phyloP scores from a whole-genome alignment of 2,888 invertebrate species.

The Hypena proboscidalis region DNA sequence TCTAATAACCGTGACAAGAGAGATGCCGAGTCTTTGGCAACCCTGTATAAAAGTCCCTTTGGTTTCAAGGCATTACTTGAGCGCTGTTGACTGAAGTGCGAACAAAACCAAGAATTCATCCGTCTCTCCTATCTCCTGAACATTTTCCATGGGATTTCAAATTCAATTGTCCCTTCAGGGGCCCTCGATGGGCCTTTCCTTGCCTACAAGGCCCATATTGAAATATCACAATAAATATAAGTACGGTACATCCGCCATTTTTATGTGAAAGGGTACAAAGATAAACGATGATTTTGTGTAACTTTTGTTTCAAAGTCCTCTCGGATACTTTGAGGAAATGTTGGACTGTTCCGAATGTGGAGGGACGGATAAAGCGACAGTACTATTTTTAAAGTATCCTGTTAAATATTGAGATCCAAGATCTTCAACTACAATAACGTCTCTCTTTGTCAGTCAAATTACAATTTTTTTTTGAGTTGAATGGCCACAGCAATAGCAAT shows the following conservation, averaged over 20 bases:
- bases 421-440: no score
- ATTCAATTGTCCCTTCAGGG: conserved; percentile 51
- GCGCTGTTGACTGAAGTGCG: conserved; percentile 30
- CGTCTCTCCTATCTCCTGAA: conserved; percentile 38
- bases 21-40: no score
- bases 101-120: conserved; percentile 40
- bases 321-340: not conserved
- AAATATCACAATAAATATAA: conserved; percentile 40
- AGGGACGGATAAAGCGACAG: no score
- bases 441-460: no score
- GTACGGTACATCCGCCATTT: conserved; percentile 20
- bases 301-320: conserved; percentile 4
- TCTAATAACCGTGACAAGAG: not conserved
- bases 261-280: conserved; percentile 8
- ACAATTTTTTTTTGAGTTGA: no score
- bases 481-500: no score
- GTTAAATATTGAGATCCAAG: no score
- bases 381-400: no score
- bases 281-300: conserved; percentile 13
- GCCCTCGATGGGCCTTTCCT: conserved; percentile 40
- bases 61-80: conserved; percentile 30
- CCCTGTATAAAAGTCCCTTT: conserved; percentile 36
- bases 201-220: conserved; percentile 27
- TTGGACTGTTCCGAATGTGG: not conserved
- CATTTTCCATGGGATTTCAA: conserved; percentile 36